Conservation (phyloP, 37 sponge, comb jelly and placozoan species). For the Halisarca cf. caerulea region DNA sequence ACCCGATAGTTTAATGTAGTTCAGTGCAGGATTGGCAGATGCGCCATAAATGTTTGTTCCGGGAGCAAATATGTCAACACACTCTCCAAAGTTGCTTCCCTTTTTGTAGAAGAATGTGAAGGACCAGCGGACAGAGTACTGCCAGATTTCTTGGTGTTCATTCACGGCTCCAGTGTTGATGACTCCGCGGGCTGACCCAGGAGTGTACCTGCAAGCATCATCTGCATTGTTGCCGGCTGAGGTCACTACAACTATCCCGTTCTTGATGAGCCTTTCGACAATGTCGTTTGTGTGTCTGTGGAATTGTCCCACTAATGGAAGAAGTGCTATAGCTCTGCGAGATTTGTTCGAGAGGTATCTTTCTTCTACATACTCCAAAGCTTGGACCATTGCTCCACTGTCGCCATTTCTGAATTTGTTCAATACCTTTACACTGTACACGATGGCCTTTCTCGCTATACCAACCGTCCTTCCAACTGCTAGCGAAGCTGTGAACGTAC, state of each 20-base stretch:
- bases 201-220: background rate
- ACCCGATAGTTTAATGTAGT: background rate
- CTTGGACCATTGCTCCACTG: background rate
- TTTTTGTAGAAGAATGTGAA: background rate
- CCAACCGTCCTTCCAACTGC: background rate
- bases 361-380: background rate
- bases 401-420: background rate
- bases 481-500: conserved; percentile 1
- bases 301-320: background rate
- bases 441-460: background rate
- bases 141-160: background rate
- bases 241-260: background rate
- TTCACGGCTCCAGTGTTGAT: conserved; percentile 1
- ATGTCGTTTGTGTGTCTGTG: background rate
- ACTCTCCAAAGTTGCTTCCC: background rate
- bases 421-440: conserved; percentile 9
- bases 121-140: background rate
- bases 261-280: background rate
- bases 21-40: background rate
- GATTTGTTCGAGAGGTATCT: background rate
- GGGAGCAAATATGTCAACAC: conserved; percentile 2
- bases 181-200: background rate
- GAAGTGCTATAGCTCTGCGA: background rate
- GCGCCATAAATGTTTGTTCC: conserved; percentile 4
- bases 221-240: conserved; percentile 10